phyloP scores from a whole-genome alignment of 1,140 invertebrate genomes.

The Drosophila lowei region DNA sequence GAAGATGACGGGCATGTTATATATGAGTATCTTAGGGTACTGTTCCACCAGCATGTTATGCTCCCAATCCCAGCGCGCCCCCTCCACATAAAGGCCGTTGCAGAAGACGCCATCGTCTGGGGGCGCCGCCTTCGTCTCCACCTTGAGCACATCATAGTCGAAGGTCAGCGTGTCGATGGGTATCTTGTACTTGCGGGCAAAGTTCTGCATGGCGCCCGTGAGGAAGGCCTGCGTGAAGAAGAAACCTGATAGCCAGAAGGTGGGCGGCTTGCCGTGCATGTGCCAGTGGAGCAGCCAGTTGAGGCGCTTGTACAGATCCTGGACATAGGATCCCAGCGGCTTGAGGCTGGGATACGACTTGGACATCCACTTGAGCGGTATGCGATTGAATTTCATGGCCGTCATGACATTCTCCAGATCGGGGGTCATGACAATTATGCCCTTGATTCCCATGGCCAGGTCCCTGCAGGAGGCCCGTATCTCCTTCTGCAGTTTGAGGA shows the following conservation, averaged over 20 bases:
- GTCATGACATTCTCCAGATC: constrained; percentile 89
- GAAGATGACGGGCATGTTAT: constrained; percentile 91
- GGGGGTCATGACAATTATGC: constrained; percentile 93
- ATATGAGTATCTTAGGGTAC: constrained; percentile 91
- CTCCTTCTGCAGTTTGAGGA: constrained; percentile 89
- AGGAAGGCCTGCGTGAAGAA: constrained; percentile 97
- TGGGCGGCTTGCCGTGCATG: constrained; percentile 87
- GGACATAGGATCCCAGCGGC: constrained; percentile 92
- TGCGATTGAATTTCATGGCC: constrained; percentile 89
- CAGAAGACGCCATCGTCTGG: constrained; percentile 92
- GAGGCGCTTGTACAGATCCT: constrained; percentile 92
- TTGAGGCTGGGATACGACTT: constrained; percentile 96
- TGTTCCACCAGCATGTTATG: constrained; percentile 88
- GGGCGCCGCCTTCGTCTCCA: constrained; percentile 83
- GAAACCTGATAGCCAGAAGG: constrained; percentile 97
- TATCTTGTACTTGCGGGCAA: constrained; percentile 92
- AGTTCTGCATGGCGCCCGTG: constrained; percentile 96
- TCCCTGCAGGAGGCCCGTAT: constrained; percentile 87
- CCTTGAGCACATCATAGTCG: constrained; percentile 88
- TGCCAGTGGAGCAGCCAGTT: constrained; percentile 90
- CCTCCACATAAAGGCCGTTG: constrained; percentile 92
- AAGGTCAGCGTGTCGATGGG: constrained; percentile 94
- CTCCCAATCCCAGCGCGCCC: constrained; percentile 91
- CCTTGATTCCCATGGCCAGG: constrained; percentile 93
- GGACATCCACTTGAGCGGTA: constrained; percentile 91